These are phyloP conservation scores for Potamilus streckersoni DNA, from an alignment of 1,140 invertebrate species.

Conservation along the genomic window DNA sequence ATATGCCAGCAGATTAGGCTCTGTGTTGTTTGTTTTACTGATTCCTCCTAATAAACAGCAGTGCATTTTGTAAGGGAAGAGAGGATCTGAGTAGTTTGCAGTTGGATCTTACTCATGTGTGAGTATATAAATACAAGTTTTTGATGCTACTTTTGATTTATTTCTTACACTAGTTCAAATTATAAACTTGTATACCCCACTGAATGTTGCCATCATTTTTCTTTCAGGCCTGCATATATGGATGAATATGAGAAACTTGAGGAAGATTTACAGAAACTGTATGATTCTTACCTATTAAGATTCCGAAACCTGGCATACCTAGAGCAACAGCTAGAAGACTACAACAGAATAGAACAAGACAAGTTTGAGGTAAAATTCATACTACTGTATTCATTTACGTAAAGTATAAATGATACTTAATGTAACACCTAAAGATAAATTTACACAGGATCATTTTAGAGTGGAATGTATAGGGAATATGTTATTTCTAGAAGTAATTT, in stretches of 20 bases:
- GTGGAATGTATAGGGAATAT: neutral
- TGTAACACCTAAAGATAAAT: neutral
- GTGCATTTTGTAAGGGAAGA: too few species aligned
- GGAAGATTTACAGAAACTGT: slow-evolving; percentile 84
- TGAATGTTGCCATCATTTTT: neutral
- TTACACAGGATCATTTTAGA: neutral
- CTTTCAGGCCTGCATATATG: slow-evolving; percentile 90
- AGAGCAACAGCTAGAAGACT: slow-evolving; percentile 81
- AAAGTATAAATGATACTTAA: neutral
- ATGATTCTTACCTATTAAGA: slow-evolving; percentile 88
- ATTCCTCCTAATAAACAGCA: too few species aligned
- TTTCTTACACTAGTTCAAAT: too few species aligned
- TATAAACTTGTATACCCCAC: too few species aligned
- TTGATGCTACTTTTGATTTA: too few species aligned
- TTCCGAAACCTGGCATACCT: slow-evolving; percentile 88
- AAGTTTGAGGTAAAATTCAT: slow-evolving; percentile 72
- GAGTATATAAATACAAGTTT: too few species aligned
- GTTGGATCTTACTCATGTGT: too few species aligned
- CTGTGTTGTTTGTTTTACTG: too few species aligned
- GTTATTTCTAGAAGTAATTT: too few species aligned
- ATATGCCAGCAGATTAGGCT: too few species aligned
- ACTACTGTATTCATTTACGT: neutral
- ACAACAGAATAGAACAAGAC: slow-evolving; percentile 78
- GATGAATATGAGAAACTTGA: slow-evolving; percentile 96
- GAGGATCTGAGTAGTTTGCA: too few species aligned